phyloP scores from a whole-genome alignment of 2,888 invertebrate genomes.

The Diplolepis rosae region DNA sequence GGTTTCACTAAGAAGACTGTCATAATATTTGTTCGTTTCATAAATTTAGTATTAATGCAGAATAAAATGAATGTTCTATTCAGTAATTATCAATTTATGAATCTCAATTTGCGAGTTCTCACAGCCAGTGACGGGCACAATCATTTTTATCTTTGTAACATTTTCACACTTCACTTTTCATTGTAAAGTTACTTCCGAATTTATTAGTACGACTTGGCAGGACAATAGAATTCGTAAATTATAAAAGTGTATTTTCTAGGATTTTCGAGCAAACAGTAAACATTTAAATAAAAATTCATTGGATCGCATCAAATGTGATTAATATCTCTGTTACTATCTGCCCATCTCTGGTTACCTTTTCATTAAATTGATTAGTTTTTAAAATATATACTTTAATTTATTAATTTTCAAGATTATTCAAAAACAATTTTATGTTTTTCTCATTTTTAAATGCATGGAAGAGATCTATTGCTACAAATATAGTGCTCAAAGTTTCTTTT shows the following conservation, averaged over 20 bases:
- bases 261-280: conserved; percentile 24
- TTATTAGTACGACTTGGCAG: background rate
- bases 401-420: too few relatives aligned
- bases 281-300: conserved; percentile 27
- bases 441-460: background rate
- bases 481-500: too few relatives aligned
- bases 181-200: background rate
- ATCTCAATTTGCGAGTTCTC: conserved; percentile 7
- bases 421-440: too few relatives aligned
- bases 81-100: conserved; percentile 10
- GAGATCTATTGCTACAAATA: too few relatives aligned
- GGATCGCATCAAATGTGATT: conserved; percentile 28
- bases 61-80: conserved; percentile 18
- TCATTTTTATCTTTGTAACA: conserved; percentile 14
- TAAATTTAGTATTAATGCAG: conserved; percentile 22
- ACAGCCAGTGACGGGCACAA: conserved; percentile 29
- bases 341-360: background rate
- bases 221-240: conserved; percentile 21
- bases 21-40: conserved; percentile 28
- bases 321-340: background rate
- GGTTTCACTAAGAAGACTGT: conserved; percentile 27
- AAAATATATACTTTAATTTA: background rate
- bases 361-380: background rate
- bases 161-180: conserved; percentile 1
- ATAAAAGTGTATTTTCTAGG: conserved; percentile 22